Evolutionary conservation across 2,113 vertebrate species (phyloP).

Genomic region (Grantiella picta): DNA sequence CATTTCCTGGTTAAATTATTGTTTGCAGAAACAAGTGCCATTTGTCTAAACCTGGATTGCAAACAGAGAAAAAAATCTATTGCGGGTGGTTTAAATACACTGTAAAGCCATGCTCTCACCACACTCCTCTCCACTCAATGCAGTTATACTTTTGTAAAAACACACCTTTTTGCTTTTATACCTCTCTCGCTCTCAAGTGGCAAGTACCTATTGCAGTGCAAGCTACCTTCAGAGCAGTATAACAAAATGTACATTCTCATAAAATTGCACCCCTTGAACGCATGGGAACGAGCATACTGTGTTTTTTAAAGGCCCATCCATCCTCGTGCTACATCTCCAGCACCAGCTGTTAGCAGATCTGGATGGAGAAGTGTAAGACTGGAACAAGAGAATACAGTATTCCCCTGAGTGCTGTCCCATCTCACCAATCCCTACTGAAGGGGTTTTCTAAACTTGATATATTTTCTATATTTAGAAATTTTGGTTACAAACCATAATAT

Average conservation of each 20-base stretch:
- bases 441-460: background rate
- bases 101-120: background rate
- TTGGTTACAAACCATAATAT: background rate
- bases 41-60: background rate
- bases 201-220: background rate
- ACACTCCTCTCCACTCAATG: background rate
- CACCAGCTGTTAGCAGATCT: background rate
- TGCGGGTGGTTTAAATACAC: background rate
- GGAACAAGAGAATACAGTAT: background rate
- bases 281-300: background rate
- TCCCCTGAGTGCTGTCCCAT: background rate
- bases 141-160: background rate
- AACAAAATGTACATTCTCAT: background rate
- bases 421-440: background rate
- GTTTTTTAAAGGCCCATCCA: background rate
- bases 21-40: background rate
- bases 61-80: background rate
- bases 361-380: background rate
- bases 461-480: background rate
- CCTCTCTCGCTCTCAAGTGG: background rate
- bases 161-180: background rate
- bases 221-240: background rate
- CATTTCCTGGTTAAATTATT: constrained; percentile 5
- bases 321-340: background rate
- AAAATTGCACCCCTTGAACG: background rate